Evolutionary conservation across 2,888 invertebrate genomes (phyloP), one percentile per base, ranked within the genome.

Genomic region (Emesis furor): DNA sequence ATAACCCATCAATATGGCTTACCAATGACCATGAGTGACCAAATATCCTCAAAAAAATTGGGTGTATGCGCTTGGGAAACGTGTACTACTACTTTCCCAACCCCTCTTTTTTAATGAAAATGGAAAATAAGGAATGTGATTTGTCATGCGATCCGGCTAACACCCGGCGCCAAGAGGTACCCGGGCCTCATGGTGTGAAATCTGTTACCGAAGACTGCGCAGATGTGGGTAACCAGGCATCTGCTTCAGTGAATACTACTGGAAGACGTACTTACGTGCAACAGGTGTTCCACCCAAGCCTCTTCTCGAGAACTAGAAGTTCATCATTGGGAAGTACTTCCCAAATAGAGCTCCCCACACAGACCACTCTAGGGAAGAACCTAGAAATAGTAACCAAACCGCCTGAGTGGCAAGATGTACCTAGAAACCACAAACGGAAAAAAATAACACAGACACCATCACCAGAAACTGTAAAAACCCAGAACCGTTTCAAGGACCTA

Each of bases 61-160:
- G 30, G 72, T n/a, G 72, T 30, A 72, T 6, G 72, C 30, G 46
- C 72, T 30, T 72, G 72, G 72, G 72, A 46, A 72, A 72, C 72
- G 37, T 37, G 7, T 69, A 37, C 73, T 73, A 8, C 6, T 37
- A 69, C 14, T 72, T 7, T 51, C 72, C 72, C 73, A 55, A 6
- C 42, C 14, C 55, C 72, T 71, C 46, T 69, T 72, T 75, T n/a
- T 79, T 42, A 30, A 76, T 76, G 62, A 62, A 77, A 74, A 82
- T 78, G 78, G 77, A 67, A 42, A 46, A 78, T 17, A 73, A 79
- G 2, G 76, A 81, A 35, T 72, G n/a, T 10, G 69, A 59, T 78
- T 69, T 85, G 85, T 86, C 81, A 73, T 86, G 86, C 84, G 81
- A 85, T 74, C 87, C 84, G 87, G 86, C 88, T 84, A 81, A 85